These are phyloP conservation scores for Colostygia pectinataria DNA, from an alignment of 2,888 invertebrate genomes.

Conservation along the genomic window DNA sequence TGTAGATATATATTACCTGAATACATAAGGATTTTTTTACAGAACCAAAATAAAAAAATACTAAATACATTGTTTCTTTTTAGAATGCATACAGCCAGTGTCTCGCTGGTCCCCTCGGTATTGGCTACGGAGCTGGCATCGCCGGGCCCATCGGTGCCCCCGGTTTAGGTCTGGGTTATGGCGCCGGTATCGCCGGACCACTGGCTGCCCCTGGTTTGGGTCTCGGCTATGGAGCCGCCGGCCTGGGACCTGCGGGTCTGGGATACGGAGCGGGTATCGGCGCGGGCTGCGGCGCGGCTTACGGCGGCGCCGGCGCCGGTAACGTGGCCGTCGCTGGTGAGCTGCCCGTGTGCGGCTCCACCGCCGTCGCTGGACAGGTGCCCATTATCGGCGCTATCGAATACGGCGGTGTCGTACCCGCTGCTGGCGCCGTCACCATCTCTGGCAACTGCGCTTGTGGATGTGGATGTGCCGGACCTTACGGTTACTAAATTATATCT, in stretches of 20 bases:
- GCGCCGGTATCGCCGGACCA: slow-evolving; percentile 10
- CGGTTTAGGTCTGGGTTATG: slow-evolving; percentile 8
- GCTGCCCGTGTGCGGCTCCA: slow-evolving; percentile 44
- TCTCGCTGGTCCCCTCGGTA: slow-evolving; percentile 5
- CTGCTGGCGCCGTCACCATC: slow-evolving; percentile 40
- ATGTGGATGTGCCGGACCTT: slow-evolving; percentile 17
- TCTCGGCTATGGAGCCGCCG: slow-evolving; percentile 9
- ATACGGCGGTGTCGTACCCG: slow-evolving; percentile 36
- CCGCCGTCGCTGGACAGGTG: slow-evolving; percentile 41
- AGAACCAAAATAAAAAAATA: no score
- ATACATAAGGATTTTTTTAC: no score
- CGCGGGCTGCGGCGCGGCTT: slow-evolving; percentile 42
- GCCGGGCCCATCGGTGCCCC: slow-evolving; percentile 7
- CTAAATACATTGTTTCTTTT: neutral
- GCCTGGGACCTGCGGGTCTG: slow-evolving; percentile 6
- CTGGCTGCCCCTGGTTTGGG: slow-evolving; percentile 5
- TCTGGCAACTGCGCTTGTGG: slow-evolving; percentile 35
- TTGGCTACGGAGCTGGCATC: slow-evolving; percentile 7
- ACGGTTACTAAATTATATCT: slow-evolving; percentile 1
- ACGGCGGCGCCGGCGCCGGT: slow-evolving; percentile 22
- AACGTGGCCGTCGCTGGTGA: slow-evolving; percentile 43
- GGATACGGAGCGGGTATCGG: slow-evolving; percentile 13
- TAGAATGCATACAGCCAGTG: slow-evolving; percentile 21
- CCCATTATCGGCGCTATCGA: slow-evolving; percentile 43
- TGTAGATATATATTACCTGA: no score